Percentiles rank a stretch among this genome's conserved stretches.
These are phyloP conservation scores for Ophion obscuratus DNA, from an alignment of 2,888 invertebrate species.

Conservation along the genomic window DNA sequence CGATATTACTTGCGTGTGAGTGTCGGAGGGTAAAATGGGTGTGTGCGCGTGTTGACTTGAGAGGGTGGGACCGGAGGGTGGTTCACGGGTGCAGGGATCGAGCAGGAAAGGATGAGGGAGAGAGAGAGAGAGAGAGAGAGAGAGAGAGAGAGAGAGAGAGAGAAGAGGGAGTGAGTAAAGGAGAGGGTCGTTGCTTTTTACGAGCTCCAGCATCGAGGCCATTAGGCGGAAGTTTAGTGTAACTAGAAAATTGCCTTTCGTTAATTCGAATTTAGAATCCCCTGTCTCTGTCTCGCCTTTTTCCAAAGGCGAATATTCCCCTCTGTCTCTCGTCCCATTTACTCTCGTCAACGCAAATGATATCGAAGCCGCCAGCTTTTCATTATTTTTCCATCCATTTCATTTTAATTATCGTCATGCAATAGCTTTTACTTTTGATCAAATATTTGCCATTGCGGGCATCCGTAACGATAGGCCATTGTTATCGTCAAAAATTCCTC, in stretches of 20 bases:
- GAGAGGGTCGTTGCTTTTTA: constrained; percentile 66
- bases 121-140: not conserved
- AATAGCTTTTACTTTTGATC: no score
- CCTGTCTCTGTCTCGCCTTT: not conserved
- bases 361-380: constrained; percentile 7
- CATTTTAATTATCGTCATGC: not conserved
- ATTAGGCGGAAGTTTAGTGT: constrained; percentile 71
- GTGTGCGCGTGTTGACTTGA: constrained; percentile 13
- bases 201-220: constrained; percentile 70
- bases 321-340: constrained; percentile 30
- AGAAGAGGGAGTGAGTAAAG: constrained; percentile 31
- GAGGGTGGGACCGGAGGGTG: not conserved
- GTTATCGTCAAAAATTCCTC: not conserved
- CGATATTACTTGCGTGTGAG: constrained; percentile 8
- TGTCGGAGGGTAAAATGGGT: not conserved
- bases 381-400: not conserved
- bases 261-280: constrained; percentile 71
- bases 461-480: not conserved
- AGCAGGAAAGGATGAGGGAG: not conserved
- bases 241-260: constrained; percentile 71
- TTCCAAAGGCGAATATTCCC: constrained; percentile 22
- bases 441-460: no score
- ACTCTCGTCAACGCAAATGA: constrained; percentile 33
- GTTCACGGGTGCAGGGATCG: not conserved
- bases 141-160: constrained; percentile 2